Evolutionary conservation across 1,140 invertebrate species (phyloP), one percentile per base, ranked within the genome.

Genomic region (Macrosteles quadrilineatus): DNA sequence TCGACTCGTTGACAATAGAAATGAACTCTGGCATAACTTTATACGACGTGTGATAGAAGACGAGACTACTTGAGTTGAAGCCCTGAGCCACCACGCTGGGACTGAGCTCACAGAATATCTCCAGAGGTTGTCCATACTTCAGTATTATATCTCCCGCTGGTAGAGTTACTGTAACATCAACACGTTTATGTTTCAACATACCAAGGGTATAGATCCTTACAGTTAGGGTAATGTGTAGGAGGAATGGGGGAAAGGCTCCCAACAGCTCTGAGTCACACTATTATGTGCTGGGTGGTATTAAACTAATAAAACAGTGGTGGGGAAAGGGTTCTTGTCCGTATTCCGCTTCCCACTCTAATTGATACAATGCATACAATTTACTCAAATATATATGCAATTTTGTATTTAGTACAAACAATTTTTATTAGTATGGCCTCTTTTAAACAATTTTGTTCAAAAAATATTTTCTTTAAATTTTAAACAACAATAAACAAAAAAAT

Each of bases 141-240:
- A 85, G 59, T 47, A 80, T 74, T 66, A 86, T 84, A 70, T 86
- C 85, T 29, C 84, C 84, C 36, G 72, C 72, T 17, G 85, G 85
- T 75, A 76, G 76, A 2, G 84, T 87, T 69, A 77, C 84, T 86
- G 72, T 31, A 72, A 73, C 12, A 43, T 57, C 47, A 59, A 30
- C 19, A 71, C 40, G 64, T 31, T 21, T 4, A 40, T 32, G n/a
- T 9, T 31, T 0, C 45, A 57, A 47, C 32, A 67, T 11, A 62
- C 2, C 19, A 9, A 40, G 6, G 17, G 36, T 9, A 6, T 40
- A 40, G 6, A 9, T 40, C 6, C 17, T 40, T 40, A 17, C 17
- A 40, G 17, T 11, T 50, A 6, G 4, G 3, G n/a, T 6, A 9
- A 4, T 9, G 4, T 50, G n/a, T 19, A 50, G 47, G n/a, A n/a